These are phyloP conservation scores for Pandemis corylana DNA, from an alignment of 2,888 invertebrate genomes.

Conservation along the genomic window DNA sequence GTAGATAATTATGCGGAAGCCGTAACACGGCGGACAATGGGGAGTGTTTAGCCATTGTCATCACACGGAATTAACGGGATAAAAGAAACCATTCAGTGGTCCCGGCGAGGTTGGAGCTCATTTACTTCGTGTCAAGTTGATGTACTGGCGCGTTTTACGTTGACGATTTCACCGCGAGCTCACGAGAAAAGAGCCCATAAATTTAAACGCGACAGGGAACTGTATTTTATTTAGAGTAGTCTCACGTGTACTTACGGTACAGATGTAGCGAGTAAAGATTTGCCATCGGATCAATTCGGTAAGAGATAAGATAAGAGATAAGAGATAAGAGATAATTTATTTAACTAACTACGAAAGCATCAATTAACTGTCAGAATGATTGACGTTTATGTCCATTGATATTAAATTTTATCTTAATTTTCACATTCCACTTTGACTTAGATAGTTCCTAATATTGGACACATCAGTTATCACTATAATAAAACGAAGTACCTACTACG, in stretches of 20 bases:
- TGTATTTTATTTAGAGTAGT: conserved; percentile 30
- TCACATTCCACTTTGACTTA: too few species aligned
- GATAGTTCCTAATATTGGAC: too few species aligned
- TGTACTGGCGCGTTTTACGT: conserved; percentile 60
- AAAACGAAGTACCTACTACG: too few species aligned
- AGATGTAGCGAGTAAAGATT: background rate
- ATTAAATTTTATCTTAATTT: too few species aligned
- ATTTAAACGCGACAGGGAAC: conserved; percentile 52
- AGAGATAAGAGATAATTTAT: too few species aligned
- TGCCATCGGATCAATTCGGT: background rate
- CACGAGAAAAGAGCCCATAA: conserved; percentile 55
- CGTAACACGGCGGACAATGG: conserved; percentile 43
- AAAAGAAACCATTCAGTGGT: conserved; percentile 52
- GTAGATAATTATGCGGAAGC: conserved; percentile 37
- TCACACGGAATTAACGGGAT: conserved; percentile 50
- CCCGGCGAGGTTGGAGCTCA: conserved; percentile 54
- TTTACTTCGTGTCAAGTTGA: conserved; percentile 59
- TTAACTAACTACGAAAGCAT: too few species aligned
- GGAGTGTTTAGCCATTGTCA: conserved; percentile 51
- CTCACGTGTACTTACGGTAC: conserved; percentile 7
- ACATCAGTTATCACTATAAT: too few species aligned
- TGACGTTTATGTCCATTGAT: too few species aligned
- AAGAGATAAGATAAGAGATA: too few species aligned
- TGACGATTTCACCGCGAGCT: conserved; percentile 46
- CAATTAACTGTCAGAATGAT: too few species aligned